phyloP scores from a whole-genome alignment of 2,113 vertebrate genomes.

The Proterorhinus semilunaris region DNA sequence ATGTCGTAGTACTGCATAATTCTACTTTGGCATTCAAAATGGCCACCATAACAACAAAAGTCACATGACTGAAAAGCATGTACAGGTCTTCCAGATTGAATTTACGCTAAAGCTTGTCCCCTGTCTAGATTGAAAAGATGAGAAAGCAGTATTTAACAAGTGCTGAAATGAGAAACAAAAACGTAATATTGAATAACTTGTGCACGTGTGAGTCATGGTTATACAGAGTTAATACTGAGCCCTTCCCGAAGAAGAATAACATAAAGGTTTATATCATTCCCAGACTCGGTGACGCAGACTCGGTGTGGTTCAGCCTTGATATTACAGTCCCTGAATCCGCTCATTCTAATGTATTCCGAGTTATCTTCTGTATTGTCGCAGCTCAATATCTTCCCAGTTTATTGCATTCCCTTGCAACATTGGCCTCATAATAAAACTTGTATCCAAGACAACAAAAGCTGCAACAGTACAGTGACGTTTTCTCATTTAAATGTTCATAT shows the following conservation, averaged over 20 bases:
- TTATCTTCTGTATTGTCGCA: not conserved
- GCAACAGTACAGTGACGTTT: slow-evolving; percentile 1
- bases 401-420: slow-evolving; percentile 7
- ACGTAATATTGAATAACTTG: too few species aligned
- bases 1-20: too few species aligned
- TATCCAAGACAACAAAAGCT: not conserved
- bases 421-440: not conserved
- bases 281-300: not conserved
- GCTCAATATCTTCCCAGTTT: not conserved
- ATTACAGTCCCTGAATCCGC: not conserved
- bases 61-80: too few species aligned
- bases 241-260: not conserved
- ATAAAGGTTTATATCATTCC: not conserved
- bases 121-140: too few species aligned
- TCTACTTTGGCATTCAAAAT: too few species aligned
- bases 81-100: too few species aligned
- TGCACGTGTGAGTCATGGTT: too few species aligned
- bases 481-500: not conserved
- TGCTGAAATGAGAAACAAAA: too few species aligned
- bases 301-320: not conserved
- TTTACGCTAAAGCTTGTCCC: too few species aligned
- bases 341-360: not conserved
- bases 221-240: too few species aligned
- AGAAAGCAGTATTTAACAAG: too few species aligned
- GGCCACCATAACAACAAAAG: too few species aligned